Conservation (phyloP, 2,888 invertebrate genomes). For the Craniophora ligustri region DNA sequence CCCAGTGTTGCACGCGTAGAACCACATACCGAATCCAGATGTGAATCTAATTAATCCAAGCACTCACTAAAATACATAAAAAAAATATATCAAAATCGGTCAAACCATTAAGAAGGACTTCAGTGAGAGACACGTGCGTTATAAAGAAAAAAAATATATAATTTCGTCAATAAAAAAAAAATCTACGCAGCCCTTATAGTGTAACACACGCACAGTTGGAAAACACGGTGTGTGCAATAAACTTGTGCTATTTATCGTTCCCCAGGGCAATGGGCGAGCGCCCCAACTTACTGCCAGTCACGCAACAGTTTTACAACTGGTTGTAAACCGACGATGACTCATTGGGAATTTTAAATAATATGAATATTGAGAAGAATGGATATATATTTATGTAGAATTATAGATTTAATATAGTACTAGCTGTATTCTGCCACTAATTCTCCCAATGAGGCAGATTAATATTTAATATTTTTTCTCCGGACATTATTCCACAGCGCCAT, state of each 20-base stretch:
- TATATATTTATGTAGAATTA: neutral
- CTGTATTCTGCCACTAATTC: too few species aligned
- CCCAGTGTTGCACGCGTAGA: too few species aligned
- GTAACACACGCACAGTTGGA: conserved; percentile 44
- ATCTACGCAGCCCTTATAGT: conserved; percentile 33
- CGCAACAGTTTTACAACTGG: conserved; percentile 61
- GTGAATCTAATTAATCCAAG: too few species aligned
- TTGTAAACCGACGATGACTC: conserved; percentile 58
- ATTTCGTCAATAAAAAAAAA: conserved; percentile 9
- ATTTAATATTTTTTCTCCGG: too few species aligned
- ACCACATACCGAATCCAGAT: too few species aligned
- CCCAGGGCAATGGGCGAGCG: conserved; percentile 58
- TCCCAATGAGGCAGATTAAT: too few species aligned
- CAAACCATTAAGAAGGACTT: too few species aligned
- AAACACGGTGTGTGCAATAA: conserved; percentile 57
- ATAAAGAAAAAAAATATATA: conserved; percentile 1
- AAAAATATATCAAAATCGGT: too few species aligned
- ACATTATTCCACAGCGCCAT: too few species aligned
- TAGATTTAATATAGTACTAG: too few species aligned
- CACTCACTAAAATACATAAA: too few species aligned
- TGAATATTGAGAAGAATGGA: conserved; percentile 1
- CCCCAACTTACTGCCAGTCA: conserved; percentile 57
- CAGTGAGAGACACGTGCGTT: too few species aligned
- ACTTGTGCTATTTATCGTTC: conserved; percentile 69
- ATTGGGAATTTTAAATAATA: conserved; percentile 52